A percentile compares a stretch with the other conserved stretches of the same genome.
Evolutionary conservation across 2,797 vertebrate species (phyloP).

Genomic region (Enteromius unitaeniatus): DNA sequence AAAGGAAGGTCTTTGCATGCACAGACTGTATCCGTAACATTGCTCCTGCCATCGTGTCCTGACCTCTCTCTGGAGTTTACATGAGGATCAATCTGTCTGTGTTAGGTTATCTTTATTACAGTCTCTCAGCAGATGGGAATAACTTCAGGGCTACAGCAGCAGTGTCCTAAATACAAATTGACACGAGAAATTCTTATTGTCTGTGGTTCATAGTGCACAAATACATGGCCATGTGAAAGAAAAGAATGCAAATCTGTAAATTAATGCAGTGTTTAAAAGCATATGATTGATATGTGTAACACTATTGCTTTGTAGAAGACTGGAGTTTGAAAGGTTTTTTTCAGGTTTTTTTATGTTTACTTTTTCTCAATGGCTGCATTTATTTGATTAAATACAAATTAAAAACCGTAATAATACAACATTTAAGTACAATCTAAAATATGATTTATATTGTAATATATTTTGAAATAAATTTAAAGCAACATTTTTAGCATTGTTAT

Average conservation of each 20-base stretch:
- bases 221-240: background rate
- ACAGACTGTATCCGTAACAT: background rate
- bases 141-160: background rate
- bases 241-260: background rate
- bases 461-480: background rate
- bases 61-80: background rate
- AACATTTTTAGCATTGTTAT: background rate
- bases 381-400: background rate
- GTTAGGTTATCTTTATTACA: background rate
- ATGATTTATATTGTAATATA: background rate
- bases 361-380: background rate
- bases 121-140: constrained; percentile 9
- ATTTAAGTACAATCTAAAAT: background rate
- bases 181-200: background rate
- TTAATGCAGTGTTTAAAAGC: no score
- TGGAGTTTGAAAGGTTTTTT: no score
- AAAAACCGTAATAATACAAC: background rate
- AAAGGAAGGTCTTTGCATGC: background rate
- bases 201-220: background rate
- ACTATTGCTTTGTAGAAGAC: no score
- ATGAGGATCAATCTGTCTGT: background rate
- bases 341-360: no score
- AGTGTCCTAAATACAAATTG: background rate
- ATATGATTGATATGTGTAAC: no score
- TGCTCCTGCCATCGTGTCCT: background rate